These are phyloP conservation scores for Tapirus terrestris DNA, from an alignment of 2,113 vertebrate genomes.

Conservation along the genomic window DNA sequence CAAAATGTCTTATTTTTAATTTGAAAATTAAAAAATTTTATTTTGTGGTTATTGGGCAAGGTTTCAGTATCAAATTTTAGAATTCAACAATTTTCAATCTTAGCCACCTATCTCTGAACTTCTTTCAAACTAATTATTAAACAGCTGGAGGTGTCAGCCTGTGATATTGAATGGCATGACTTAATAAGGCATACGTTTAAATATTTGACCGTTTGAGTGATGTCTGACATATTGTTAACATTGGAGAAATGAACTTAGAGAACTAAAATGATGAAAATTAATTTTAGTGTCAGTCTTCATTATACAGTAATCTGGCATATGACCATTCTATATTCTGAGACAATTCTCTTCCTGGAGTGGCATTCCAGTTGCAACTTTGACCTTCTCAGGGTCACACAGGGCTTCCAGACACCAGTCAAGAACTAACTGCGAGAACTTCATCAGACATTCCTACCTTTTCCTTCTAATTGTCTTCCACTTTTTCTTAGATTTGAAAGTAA, in stretches of 20 bases:
- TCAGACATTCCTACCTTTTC: not conserved
- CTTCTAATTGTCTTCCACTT: not conserved
- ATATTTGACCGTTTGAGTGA: constrained; percentile 70
- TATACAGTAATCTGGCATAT: not conserved
- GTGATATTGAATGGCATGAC: not conserved
- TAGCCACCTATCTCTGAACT: not conserved
- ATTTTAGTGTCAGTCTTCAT: constrained; percentile 57
- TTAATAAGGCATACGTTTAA: constrained; percentile 48
- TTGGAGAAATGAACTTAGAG: constrained; percentile 1
- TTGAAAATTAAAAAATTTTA: not conserved
- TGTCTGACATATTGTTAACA: not conserved
- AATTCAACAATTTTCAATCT: not conserved
- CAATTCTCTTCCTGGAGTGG: not conserved
- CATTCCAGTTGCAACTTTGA: not conserved
- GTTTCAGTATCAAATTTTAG: constrained; percentile 12
- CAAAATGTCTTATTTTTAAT: not conserved
- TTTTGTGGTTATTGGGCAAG: not conserved
- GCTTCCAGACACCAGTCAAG: not conserved
- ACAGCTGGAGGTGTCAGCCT: constrained; percentile 30
- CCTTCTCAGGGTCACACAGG: not conserved
- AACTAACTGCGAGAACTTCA: not conserved
- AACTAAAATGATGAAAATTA: constrained; percentile 21
- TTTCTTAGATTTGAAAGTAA: not conserved
- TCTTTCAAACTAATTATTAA: constrained; percentile 60
- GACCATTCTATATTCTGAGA: not conserved